Base-by-base conservation (phyloP, 2,113 vertebrate species). In the Pygoscelis adeliae region DNA sequence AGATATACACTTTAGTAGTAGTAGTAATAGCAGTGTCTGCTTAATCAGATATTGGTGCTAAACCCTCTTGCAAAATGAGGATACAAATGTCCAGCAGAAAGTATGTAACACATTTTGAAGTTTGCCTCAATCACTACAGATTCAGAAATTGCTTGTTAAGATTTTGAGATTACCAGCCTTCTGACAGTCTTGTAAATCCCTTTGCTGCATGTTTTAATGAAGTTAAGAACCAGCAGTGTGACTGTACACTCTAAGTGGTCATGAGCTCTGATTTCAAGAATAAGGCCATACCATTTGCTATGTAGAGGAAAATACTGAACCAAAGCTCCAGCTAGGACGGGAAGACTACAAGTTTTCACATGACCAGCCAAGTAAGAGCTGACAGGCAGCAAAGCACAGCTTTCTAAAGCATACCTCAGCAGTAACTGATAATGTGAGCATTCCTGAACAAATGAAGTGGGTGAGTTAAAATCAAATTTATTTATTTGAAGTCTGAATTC, bases 351-450 rank as follows among this genome's bases (percentile, higher is more conserved):
- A 53, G 7, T 63, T 86, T 90, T 62, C 56, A 76, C 13, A 69
- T 0, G 0, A 69, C 22, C 12, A 76, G 26, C 3, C 34, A 69
- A 59, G 47, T 50, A 63, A 55, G 29, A 50, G 58, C 29, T 59
- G 32, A 52, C 29, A 83, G 62, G 26, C 44, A 83, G 10, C 20
- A 88, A 86, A 53, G 29, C 22, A 26, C 22, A 72, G n/a, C 11
- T 89, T 92, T 42, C 52, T 38, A 23, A 71, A 40, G 8, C 32
- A 85, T 32, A 69, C 5, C 15, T 55, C n/a, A 40, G 26, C 12
- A 26, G n/a, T 50, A 32, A 47, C 32, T 20, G 25, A 29, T 70
- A 58, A 46, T 9, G 15, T 71, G 47, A 90, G 13, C 18, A 15
- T 52, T 87, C 36, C 40, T 0, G 2, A 70, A 27, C 14, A 85